These are phyloP conservation scores for Aphidoletes aphidimyza DNA, from an alignment of 2,888 invertebrate genomes.

Conservation along the genomic window DNA sequence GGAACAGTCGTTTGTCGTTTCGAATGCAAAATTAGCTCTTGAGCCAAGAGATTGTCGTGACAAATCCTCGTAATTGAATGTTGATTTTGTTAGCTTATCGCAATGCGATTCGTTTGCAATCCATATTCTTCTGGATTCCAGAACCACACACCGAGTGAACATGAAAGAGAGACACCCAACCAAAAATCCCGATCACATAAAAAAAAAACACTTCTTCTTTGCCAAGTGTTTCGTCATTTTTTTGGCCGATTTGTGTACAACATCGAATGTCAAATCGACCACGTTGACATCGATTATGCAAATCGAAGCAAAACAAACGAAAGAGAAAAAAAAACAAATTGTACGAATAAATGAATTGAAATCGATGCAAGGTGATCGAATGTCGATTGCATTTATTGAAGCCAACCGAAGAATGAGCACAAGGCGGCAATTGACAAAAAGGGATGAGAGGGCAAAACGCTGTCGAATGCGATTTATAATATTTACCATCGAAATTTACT, in stretches of 20 bases:
- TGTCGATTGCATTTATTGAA: slow-evolving; percentile 39
- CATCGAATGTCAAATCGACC: neutral
- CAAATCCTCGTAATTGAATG: slow-evolving; percentile 52
- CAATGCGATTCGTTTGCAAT: slow-evolving; percentile 13
- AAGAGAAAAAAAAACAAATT: neutral
- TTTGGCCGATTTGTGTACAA: no score
- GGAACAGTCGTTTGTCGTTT: slow-evolving; percentile 31
- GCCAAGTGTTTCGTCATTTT: no score
- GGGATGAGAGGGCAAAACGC: neutral
- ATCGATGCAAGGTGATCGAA: slow-evolving; percentile 13
- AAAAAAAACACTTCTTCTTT: neutral
- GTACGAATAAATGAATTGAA: slow-evolving; percentile 21
- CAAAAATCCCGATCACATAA: neutral
- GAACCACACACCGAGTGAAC: neutral
- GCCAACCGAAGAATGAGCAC: neutral
- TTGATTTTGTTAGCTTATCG: slow-evolving; percentile 53
- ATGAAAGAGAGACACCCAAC: neutral
- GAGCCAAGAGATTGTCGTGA: slow-evolving; percentile 52
- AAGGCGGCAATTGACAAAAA: no score
- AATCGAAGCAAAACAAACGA: neutral
- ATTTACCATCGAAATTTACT: neutral
- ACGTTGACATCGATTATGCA: slow-evolving; percentile 36
- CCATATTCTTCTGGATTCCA: neutral
- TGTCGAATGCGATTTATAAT: slow-evolving; percentile 16
- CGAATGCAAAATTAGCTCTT: slow-evolving; percentile 54